These are phyloP conservation scores for Ectemnius lituratus DNA, from an alignment of 2,888 invertebrate species.

Conservation along the genomic window DNA sequence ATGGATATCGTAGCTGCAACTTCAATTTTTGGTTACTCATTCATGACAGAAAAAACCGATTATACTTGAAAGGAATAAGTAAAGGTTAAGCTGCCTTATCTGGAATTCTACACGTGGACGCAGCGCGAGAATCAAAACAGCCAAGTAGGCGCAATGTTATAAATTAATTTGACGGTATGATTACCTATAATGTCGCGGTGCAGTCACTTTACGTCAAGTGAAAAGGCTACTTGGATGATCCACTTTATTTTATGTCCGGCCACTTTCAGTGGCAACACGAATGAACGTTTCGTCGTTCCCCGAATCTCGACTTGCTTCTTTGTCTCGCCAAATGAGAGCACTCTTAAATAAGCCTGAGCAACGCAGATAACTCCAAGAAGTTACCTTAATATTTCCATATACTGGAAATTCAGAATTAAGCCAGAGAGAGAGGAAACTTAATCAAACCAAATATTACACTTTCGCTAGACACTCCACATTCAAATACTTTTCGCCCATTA, in stretches of 20 bases:
- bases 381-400: neutral
- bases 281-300: constrained; percentile 8
- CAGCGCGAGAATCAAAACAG: too few species aligned
- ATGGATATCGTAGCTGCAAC: too few species aligned
- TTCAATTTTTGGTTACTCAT: neutral
- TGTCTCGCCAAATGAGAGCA: neutral
- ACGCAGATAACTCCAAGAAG: neutral
- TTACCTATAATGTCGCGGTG: constrained; percentile 27
- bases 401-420: neutral
- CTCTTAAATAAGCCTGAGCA: constrained; percentile 9
- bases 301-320: neutral
- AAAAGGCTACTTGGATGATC: constrained; percentile 16
- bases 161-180: constrained; percentile 38
- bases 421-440: too few species aligned
- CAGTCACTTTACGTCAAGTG: constrained; percentile 30
- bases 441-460: too few species aligned
- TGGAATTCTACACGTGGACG: too few species aligned
- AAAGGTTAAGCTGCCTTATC: too few species aligned
- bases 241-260: constrained; percentile 28
- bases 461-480: too few species aligned
- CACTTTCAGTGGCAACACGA: constrained; percentile 11
- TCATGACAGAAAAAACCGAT: neutral
- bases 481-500: too few species aligned
- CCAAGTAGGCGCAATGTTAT: constrained; percentile 11
- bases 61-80: neutral